Base-by-base conservation (phyloP, 1,140 invertebrate species). In the Myzus persicae region DNA sequence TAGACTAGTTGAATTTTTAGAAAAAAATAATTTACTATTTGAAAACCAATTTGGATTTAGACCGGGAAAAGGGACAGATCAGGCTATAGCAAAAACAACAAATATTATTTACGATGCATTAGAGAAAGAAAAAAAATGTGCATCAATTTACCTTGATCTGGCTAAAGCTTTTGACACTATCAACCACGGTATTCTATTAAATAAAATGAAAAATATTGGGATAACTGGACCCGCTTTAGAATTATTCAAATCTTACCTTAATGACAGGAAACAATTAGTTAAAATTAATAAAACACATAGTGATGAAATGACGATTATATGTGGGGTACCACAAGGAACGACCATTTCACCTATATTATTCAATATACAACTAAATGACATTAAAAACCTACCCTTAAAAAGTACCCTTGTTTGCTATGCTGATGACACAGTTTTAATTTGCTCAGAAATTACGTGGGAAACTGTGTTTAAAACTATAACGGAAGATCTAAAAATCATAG, bases 131-230 rank as follows among this genome's bases (percentile, higher is more conserved):
- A 46, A 82, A 46, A 76, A 46, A 67, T 67, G 8, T 67, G 59
- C 48, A 38, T 93, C 84, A 11, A 82, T 94, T 48, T 94, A 93
- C 76, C 81, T 89, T 40, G 94, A 94, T 51, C 31, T 94, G 22
- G 81, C 38, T 14, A 94, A 93, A 84, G 93, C 93, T 44, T 94
- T 94, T 90, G 94, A 94, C 51, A 51, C 84, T 31, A 87, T 94
- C 20, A 81, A 94, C 67, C 92, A 93, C 59, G 31, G 31, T 38
- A 90, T 94, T 76, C 85, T 94, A 46, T 24, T 94, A 24, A 81
- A 89, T 54, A 94, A 93, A 88, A 48, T 94, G 7, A 42, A 67
- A 54, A 87, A 90, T 46, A 84, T 51, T 5, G 89, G 89, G 24
- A 59, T 94, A 40, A 76, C 42, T 48, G 82, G 81, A 44, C 31